phyloP scores from a whole-genome alignment of 1,140 invertebrate genomes.

The Neoseiulus cucumeris region DNA sequence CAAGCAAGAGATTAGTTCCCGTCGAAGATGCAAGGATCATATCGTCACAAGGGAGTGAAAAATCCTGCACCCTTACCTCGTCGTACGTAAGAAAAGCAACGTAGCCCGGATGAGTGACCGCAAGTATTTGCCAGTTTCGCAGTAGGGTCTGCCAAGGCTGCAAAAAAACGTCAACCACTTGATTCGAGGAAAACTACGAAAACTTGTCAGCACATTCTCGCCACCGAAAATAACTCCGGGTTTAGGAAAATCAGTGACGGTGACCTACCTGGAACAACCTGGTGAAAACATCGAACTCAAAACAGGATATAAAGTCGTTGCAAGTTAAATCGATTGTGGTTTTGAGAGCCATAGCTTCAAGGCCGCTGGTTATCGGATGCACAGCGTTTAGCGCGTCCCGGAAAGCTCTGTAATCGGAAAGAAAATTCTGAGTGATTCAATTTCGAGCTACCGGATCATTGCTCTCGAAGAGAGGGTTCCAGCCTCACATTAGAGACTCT shows the following conservation, averaged over 20 bases:
- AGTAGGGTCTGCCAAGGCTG: slow-evolving; percentile 94
- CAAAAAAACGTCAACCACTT: slow-evolving; percentile 48
- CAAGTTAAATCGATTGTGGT: slow-evolving; percentile 98
- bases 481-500: neutral
- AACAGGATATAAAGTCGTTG: slow-evolving; percentile 98
- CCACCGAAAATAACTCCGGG: slow-evolving; percentile 29
- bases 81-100: slow-evolving; percentile 95
- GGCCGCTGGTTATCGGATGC: slow-evolving; percentile 77
- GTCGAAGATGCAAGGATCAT: neutral
- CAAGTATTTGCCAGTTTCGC: slow-evolving; percentile 94
- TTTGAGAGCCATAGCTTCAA: slow-evolving; percentile 95
- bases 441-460: neutral
- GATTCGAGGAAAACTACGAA: too few species aligned
- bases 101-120: slow-evolving; percentile 96
- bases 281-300: slow-evolving; percentile 99
- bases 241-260: too few species aligned
- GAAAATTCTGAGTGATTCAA: neutral
- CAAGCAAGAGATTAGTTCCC: neutral
- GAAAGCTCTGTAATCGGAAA: slow-evolving; percentile 73
- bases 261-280: slow-evolving; percentile 52
- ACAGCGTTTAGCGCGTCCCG: slow-evolving; percentile 76
- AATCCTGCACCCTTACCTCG: slow-evolving; percentile 79
- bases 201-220: neutral
- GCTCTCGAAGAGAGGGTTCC: neutral
- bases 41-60: too few species aligned